Base-by-base conservation (phyloP, 2,888 invertebrate genomes). In the Yponomeuta plumbellus region DNA sequence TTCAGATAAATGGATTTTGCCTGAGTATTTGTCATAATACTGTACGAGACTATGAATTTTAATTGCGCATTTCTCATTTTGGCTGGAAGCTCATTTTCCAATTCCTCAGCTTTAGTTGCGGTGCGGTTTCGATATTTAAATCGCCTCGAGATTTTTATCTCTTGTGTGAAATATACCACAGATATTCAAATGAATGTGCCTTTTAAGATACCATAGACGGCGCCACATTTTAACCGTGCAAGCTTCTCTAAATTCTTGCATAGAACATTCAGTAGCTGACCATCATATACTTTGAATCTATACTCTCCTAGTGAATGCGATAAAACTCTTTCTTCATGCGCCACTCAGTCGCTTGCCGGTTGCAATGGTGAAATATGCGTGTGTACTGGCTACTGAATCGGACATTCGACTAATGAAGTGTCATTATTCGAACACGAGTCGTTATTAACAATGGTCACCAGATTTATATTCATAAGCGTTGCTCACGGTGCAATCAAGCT, bases 61-160 rank as follows among this genome's bases (percentile, higher is more conserved):
- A 63, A 63, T 63, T 63, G 44, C 63, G 11, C 63, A 63, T 63
- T 44, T 63, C 63, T 63, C 63, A 63, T 63, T 40, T 52, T 40
- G 21, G 26, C 5, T 26, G n/a, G 11, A 11, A 20, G 40, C n/a
- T 63, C 44, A 22, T 44, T 40, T 63, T 39, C 23, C 11, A 63
- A 34, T 34, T 40, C 21, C n/a, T 2, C 1, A 21, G 22, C 40
- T 76, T 74, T 71, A 74, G 74, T 75, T 70, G 74, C 66, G 66
- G 72, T 71, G 73, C 72, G 71, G 71, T 71, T 72, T 70, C 74
- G 73, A 74, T 80, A 86, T 87, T 87, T 86, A 75, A 87, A 87
- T 87, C 85, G 44, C 44, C 86, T 86, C 85, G 82, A 52, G 44
- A 88, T 87, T 85, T 76, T 85, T 83, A 86, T 86, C 81, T 82